Base-by-base conservation (phyloP, 2,797 vertebrate genomes). In the Setipinna tenuifilis region DNA sequence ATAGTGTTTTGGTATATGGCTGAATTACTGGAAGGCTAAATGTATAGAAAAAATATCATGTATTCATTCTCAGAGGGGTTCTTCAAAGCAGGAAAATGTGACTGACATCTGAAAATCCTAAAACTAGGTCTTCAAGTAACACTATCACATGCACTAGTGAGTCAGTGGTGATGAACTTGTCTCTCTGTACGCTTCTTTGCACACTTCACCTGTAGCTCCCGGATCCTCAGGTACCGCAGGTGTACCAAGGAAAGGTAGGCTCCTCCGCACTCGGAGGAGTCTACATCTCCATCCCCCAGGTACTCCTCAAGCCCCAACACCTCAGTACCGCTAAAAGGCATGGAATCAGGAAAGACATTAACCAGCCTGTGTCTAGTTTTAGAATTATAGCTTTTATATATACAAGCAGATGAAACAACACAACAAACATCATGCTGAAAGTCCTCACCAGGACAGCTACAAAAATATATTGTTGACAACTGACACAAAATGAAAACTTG, bases 141-240 rank as follows among this genome's bases (percentile, higher is more conserved):
- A 3, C 3, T 48, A 48, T 10, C 46, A 48, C 46, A 48, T 48
- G 46, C 46, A 4, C 46, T 10, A 48, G 46, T 48, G 46, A 48
- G 46, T 48, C 4, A 48, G 46, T 4, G 4, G 10, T 48, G 46
- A 48, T 48, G 46, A 48, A 10, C 46, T 48, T 48, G 46, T 48
- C 4, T 48, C 4, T 48, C 10, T 48, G 46, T 10, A 48, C 4
- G 46, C 46, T n/a, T 41, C 35, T 41, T 5, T 68, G 62, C 2
- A 31, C 65, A 12, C 65, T 35, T 93, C 90, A 96, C 94, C 95
- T 96, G 95, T 25, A 96, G 92, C 86, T 97, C 93, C 88, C 85
- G 17, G 83, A 96, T 92, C 88, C 90, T 92, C 83, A 96, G 91
- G 75, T 96, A 95, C 28, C 85, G 59, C 48, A 96, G 90, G 89